These are phyloP conservation scores for Sarcophaga caerulescens DNA, from an alignment of 2,888 invertebrate genomes.

Conservation along the genomic window DNA sequence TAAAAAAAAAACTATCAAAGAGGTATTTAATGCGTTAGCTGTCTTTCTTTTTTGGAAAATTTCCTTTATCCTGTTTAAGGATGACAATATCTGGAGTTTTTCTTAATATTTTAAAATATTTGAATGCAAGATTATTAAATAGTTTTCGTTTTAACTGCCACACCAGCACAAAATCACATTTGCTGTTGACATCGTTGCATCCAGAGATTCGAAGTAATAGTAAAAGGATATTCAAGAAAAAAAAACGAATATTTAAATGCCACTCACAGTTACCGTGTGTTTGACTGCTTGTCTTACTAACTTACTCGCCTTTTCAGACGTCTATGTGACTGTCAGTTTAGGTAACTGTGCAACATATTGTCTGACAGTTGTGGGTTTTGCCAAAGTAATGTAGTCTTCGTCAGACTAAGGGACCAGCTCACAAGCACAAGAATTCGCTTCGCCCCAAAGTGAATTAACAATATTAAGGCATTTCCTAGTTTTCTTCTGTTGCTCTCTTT, in stretches of 20 bases:
- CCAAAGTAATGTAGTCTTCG: constrained; percentile 47
- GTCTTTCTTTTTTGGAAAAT: too few relatives aligned
- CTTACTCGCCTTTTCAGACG: constrained; percentile 31
- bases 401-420: constrained; percentile 31
- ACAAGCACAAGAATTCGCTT: constrained; percentile 40
- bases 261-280: constrained; percentile 51
- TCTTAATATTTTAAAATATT: background rate
- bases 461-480: constrained; percentile 59
- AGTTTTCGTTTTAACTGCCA: too few relatives aligned
- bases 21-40: too few relatives aligned
- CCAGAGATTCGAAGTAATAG: background rate
- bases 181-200: background rate
- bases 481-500: background rate
- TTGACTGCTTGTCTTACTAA: constrained; percentile 26
- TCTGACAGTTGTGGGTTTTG: constrained; percentile 42
- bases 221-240: background rate
- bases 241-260: constrained; percentile 50
- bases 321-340: constrained; percentile 17
- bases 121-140: background rate
- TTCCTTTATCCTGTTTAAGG: too few relatives aligned
- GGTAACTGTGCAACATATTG: constrained; percentile 24
- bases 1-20: too few relatives aligned
- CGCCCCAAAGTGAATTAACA: constrained; percentile 50
- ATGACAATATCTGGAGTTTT: too few relatives aligned
- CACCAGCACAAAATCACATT: background rate